These are phyloP conservation scores for Sarcophilus harrisii DNA, from an alignment of 2,797 vertebrate genomes.

Conservation along the genomic window DNA sequence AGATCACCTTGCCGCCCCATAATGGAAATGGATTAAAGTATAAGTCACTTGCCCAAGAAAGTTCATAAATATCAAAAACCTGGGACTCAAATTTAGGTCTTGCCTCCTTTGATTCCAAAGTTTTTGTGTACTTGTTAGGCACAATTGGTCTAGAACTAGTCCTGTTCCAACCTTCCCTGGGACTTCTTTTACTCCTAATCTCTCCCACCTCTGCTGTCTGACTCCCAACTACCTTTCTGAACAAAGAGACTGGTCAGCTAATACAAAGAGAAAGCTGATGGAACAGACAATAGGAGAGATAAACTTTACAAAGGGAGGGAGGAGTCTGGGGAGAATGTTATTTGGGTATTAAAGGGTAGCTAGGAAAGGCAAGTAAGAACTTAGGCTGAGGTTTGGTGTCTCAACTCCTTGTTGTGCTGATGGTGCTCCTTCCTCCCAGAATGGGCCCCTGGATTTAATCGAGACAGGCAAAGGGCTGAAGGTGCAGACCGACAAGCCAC, in stretches of 20 bases:
- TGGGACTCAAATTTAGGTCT: not conserved
- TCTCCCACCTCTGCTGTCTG: not conserved
- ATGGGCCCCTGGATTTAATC: constrained; percentile 92
- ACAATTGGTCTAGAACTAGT: not conserved
- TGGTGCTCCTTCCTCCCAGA: constrained; percentile 82
- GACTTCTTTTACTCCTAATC: not conserved
- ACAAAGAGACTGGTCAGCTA: constrained; percentile 65
- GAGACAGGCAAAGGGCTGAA: constrained; percentile 94
- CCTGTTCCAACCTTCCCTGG: not conserved
- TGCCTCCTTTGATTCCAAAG: not conserved
- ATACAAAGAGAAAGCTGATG: constrained; percentile 62
- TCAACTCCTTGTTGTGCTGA: not conserved
- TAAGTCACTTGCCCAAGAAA: not conserved
- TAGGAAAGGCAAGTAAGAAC: not conserved
- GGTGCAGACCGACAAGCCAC: constrained; percentile 95
- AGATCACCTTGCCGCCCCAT: too few species aligned
- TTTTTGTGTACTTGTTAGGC: not conserved
- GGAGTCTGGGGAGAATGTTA: not conserved
- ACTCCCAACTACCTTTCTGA: constrained; percentile 51
- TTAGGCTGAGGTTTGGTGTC: not conserved
- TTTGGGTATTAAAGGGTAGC: not conserved
- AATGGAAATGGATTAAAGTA: not conserved
- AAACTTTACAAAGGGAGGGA: constrained; percentile 23
- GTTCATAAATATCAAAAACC: not conserved
- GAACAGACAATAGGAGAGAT: constrained; percentile 66